Conservation (phyloP, 92 coral and sea anemone species). For the Phymanthus crucifer region DNA sequence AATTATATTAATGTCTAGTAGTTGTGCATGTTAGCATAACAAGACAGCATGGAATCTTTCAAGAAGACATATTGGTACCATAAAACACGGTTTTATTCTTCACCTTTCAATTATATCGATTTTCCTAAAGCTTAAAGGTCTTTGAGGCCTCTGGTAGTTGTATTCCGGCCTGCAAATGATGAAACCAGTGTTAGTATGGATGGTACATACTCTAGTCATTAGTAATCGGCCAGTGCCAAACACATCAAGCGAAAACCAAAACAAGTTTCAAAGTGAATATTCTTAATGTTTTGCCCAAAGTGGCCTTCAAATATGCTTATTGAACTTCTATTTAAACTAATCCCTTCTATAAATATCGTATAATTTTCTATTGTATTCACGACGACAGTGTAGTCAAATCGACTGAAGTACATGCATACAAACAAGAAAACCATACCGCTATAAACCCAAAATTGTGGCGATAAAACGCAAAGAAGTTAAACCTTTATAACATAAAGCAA, state of each 20-base stretch:
- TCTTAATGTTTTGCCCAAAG: not conserved
- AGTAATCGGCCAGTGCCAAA: not conserved
- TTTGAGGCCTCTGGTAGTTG: slow-evolving; percentile 6
- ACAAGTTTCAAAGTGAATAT: not conserved
- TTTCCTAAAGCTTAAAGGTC: slow-evolving; percentile 33
- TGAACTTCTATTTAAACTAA: slow-evolving; percentile 1
- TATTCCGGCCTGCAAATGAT: not conserved
- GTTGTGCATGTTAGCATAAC: not conserved
- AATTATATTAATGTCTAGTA: not conserved
- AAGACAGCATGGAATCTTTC: not conserved
- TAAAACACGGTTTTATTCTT: not conserved
- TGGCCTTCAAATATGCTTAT: not conserved
- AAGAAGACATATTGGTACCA: not conserved
- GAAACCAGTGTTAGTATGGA: not conserved
- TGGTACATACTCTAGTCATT: not conserved
- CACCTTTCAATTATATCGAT: slow-evolving; percentile 23
- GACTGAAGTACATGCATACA: not conserved
- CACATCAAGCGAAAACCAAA: not conserved
- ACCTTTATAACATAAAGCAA: not conserved
- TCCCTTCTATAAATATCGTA: not conserved
- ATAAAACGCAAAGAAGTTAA: not conserved
- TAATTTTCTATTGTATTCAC: slow-evolving; percentile 2
- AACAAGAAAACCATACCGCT: not conserved
- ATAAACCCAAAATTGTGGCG: not conserved
- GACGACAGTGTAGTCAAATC: not conserved